Evolutionary conservation across 2,113 vertebrate species (phyloP), one percentile per base, ranked within the genome.

Genomic region (Emydura subglobosa): DNA sequence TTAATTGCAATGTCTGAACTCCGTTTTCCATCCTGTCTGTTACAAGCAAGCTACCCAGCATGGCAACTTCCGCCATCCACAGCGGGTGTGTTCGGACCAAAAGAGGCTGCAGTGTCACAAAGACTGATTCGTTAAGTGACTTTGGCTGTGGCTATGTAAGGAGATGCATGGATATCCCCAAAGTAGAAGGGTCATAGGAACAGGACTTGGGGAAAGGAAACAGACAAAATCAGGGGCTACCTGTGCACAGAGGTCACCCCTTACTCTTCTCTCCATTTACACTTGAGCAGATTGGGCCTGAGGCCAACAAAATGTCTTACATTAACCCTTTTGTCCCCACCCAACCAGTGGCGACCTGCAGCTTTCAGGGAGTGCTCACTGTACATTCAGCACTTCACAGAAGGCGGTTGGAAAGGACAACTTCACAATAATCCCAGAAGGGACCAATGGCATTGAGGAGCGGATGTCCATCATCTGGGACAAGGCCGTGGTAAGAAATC

Each of bases 361-460:
- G 51, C 98, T 99, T 82, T 99, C 99, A 0, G 99, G 99, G 90
- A 99, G 99, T 3, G 99, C 99, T 95, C 99, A 99, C 96, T 99
- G 99, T 89, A 99, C 99, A 13, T 99, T 99, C 98, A 99, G 99
- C 82, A 99, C 99, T 0, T 99, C 99, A 1, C 99, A 99, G 98
- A 99, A 99, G 96, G 99, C 99, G 9, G 98, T 99, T 1, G 99
- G 99, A n/a, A 99, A 99, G 95, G 99, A 99, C 89, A 99, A 99
- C 97, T 99, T 99, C 98, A 99, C 99, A 2, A 99, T 98, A 4
- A 99, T 99, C 93, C 99, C 99, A 0, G 99, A 99, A 83, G 99
- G 99, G 42, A 99, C 99, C 82, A 99, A 99, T 0, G 99, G 99
- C 4, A 98, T 99, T 86, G 99, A 99, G 98, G 99, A 99, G 83